Evolutionary conservation across 2,888 invertebrate species (phyloP).

Genomic region (Ophion costatus): DNA sequence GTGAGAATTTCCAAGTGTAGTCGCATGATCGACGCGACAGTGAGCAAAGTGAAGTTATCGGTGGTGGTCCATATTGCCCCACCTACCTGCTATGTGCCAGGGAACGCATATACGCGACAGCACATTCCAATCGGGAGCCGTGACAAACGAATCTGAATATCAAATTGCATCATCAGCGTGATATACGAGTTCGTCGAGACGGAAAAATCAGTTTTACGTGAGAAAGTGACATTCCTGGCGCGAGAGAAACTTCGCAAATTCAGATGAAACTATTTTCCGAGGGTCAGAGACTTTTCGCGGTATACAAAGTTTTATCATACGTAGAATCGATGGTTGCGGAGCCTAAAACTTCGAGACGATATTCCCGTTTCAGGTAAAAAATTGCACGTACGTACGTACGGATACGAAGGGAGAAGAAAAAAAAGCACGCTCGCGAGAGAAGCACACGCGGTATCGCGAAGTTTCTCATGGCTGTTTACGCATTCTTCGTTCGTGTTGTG

Average conservation of each 20-base stretch:
- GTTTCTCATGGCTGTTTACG: constrained; percentile 63
- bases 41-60: too few relatives aligned
- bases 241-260: neutral
- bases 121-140: neutral
- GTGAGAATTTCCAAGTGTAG: neutral
- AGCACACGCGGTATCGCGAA: constrained; percentile 50
- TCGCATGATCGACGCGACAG: neutral
- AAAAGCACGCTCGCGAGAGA: constrained; percentile 27
- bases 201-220: neutral
- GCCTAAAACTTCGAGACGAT: neutral
- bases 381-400: neutral
- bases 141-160: neutral
- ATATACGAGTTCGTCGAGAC: neutral
- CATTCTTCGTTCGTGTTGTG: constrained; percentile 56
- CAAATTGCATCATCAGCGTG: constrained; percentile 1
- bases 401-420: constrained; percentile 2
- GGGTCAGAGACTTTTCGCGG: neutral
- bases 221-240: neutral
- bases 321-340: neutral
- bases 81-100: neutral
- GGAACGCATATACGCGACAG: neutral
- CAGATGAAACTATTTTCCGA: neutral
- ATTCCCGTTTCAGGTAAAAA: neutral
- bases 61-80: constrained; percentile 10
- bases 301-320: neutral